phyloP scores from a whole-genome alignment of 2,113 vertebrate species.

The Poeciliopsis prolifica region DNA sequence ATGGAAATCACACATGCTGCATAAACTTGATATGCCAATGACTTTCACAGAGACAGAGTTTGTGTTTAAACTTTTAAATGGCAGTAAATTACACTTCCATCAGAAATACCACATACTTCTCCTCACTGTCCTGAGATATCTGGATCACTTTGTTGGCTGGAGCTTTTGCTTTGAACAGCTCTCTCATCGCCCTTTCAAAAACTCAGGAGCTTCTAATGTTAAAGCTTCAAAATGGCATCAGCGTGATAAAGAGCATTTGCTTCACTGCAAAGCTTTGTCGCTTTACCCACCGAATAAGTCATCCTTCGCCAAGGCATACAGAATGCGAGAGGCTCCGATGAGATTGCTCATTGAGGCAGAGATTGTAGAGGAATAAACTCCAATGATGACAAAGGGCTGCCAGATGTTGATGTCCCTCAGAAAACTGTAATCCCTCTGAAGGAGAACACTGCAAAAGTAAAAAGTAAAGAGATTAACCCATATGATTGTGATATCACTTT shows the following conservation, averaged over 20 bases:
- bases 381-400: slow-evolving; percentile 85
- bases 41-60: background rate
- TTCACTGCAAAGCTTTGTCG: background rate
- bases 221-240: slow-evolving; percentile 1
- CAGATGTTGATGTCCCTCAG: slow-evolving; percentile 88
- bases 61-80: background rate
- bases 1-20: slow-evolving; percentile 18
- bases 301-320: slow-evolving; percentile 87
- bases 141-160: no score
- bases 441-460: slow-evolving; percentile 73
- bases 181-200: background rate
- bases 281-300: slow-evolving; percentile 86
- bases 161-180: background rate
- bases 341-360: slow-evolving; percentile 91
- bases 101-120: background rate
- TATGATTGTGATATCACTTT: background rate
- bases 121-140: background rate
- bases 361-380: slow-evolving; percentile 88
- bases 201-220: background rate
- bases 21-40: slow-evolving; percentile 15
- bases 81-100: background rate
- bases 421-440: slow-evolving; percentile 89
- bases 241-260: background rate
- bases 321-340: slow-evolving; percentile 90
- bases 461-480: background rate